A percentile compares a stretch with the other conserved stretches of the same genome.
Conservation (phyloP, 2,113 vertebrate genomes). For the Alligator mississippiensis region DNA sequence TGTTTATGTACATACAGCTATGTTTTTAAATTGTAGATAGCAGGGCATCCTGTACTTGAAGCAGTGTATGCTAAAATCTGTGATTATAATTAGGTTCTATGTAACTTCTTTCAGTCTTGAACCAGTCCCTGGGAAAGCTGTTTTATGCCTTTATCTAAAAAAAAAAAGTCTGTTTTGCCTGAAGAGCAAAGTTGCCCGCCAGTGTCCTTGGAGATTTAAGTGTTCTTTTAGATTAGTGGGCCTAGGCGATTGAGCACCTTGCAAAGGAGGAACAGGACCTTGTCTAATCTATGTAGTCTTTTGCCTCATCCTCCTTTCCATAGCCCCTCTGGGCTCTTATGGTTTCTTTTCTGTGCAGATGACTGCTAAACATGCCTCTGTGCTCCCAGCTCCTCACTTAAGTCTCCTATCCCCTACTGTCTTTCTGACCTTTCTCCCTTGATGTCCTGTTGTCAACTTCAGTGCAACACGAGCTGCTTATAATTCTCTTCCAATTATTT, state of each 20-base stretch:
- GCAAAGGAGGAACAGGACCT: background rate
- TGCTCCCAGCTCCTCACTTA: background rate
- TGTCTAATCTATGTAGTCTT: background rate
- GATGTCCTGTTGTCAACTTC: slow-evolving; percentile 33
- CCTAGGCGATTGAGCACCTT: background rate
- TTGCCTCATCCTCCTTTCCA: background rate
- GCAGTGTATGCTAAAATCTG: slow-evolving; percentile 19
- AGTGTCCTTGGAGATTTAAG: background rate
- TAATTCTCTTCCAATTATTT: slow-evolving; percentile 35
- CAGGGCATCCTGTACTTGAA: background rate
- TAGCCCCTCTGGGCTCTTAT: background rate
- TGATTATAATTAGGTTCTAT: background rate
- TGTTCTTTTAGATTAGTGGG: background rate
- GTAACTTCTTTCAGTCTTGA: slow-evolving; percentile 20
- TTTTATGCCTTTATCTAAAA: background rate
- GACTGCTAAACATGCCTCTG: background rate
- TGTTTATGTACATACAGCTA: background rate
- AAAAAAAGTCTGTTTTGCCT: background rate
- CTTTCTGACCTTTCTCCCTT: slow-evolving; percentile 53
- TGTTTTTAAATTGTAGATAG: slow-evolving; percentile 28
- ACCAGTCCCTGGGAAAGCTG: slow-evolving; percentile 44
- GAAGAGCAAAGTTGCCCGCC: background rate
- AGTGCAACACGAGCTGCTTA: slow-evolving; percentile 22
- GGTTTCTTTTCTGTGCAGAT: rapidly evolving
- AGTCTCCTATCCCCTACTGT: background rate